Evolutionary conservation across 2,888 invertebrate genomes (phyloP).

Genomic region (Cerastoderma edule): DNA sequence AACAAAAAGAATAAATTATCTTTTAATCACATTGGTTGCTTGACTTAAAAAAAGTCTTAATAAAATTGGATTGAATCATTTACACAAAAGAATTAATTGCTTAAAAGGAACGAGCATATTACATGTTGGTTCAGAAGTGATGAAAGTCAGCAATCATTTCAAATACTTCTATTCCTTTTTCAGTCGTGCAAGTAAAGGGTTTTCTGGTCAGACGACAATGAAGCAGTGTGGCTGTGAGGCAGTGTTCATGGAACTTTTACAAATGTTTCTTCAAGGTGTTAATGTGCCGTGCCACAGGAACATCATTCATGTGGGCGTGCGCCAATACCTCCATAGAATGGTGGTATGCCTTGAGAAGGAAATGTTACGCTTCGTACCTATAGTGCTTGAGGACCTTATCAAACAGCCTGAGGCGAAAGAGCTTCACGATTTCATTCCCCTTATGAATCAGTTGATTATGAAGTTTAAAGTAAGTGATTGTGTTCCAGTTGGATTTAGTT

Average conservation of each 20-base stretch:
- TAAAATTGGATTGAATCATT: no score
- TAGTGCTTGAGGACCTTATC: constrained; percentile 85
- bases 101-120: no score
- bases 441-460: constrained; percentile 86
- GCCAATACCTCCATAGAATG: constrained; percentile 86
- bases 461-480: constrained; percentile 85
- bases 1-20: no score
- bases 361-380: constrained; percentile 85
- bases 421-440: constrained; percentile 86
- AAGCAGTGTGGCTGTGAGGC: constrained; percentile 85
- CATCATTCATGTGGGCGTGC: constrained; percentile 84
- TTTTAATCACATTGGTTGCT: no score
- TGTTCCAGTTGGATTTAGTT: no score
- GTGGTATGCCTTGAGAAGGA: constrained; percentile 86
- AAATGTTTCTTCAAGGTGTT: constrained; percentile 85
- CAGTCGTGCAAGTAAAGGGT: constrained; percentile 86
- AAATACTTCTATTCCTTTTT: constrained; percentile 50
- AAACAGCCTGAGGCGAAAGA: constrained; percentile 83
- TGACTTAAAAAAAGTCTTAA: no score
- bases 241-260: constrained; percentile 85
- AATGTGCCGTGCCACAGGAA: constrained; percentile 80
- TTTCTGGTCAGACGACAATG: constrained; percentile 86
- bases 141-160: no score
- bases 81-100: no score
- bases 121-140: no score